phyloP scores from a whole-genome alignment of 2,888 invertebrate genomes.

The Himalopsyche kuldschensis region DNA sequence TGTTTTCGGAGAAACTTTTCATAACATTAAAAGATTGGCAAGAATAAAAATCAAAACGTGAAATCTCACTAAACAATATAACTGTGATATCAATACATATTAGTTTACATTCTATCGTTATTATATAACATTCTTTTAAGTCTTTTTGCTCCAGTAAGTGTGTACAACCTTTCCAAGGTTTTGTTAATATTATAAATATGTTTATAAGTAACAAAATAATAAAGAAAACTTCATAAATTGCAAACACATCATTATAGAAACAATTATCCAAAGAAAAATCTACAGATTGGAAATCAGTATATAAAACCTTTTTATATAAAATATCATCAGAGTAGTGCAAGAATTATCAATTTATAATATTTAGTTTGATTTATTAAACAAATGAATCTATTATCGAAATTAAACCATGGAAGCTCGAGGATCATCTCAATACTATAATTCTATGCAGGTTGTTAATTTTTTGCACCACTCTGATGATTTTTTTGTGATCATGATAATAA shows the following conservation, averaged over 20 bases:
- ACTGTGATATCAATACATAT: constrained; percentile 3
- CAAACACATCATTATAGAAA: not conserved
- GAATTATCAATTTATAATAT: no score
- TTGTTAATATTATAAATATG: constrained; percentile 33
- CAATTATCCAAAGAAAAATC: not conserved
- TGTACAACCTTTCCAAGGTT: constrained; percentile 38
- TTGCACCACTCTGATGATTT: not conserved
- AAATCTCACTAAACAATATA: not conserved
- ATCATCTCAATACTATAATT: not conserved
- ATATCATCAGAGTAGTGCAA: not conserved
- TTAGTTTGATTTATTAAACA: no score
- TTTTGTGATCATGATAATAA: not conserved
- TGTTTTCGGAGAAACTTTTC: not conserved
- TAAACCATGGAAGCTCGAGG: not conserved
- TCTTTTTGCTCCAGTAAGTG: constrained; percentile 38
- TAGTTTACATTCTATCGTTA: constrained; percentile 29
- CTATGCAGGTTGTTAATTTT: not conserved
- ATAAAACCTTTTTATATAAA: not conserved
- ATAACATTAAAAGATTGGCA: not conserved
- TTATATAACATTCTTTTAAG: constrained; percentile 39
- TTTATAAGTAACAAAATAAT: constrained; percentile 15
- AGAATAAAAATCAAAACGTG: not conserved
- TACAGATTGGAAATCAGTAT: not conserved
- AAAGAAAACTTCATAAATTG: constrained; percentile 16
- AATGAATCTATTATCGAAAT: no score